phyloP scores from a whole-genome alignment of 2,888 invertebrate species.

The Dromius quadrimaculatus region DNA sequence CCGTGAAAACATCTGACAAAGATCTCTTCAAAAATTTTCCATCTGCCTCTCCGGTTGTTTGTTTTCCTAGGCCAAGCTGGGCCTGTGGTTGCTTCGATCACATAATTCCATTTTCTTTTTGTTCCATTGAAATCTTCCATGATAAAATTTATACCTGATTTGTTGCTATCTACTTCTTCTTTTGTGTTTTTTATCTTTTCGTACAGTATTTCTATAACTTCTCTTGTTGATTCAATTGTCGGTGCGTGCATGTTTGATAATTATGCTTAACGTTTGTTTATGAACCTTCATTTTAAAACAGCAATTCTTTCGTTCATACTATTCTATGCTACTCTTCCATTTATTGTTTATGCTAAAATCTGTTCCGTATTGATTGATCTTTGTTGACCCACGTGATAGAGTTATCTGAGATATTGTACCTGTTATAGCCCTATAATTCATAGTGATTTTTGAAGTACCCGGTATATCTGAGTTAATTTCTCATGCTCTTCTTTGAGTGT shows the following conservation, averaged over 20 bases:
- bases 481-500: neutral
- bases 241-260: neutral
- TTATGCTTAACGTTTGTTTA: neutral
- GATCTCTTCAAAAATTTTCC: too few relatives aligned
- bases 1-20: too few relatives aligned
- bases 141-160: neutral
- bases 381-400: neutral
- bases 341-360: neutral
- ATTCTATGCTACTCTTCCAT: neutral
- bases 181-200: neutral
- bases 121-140: neutral
- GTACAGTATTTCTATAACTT: neutral
- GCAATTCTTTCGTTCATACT: neutral
- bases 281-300: neutral
- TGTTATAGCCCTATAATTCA: conserved; percentile 1
- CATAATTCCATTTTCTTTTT: neutral
- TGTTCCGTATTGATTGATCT: neutral
- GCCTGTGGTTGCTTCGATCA: neutral
- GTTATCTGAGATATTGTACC: neutral
- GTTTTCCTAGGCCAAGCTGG: too few relatives aligned
- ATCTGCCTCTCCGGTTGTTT: too few relatives aligned
- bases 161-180: neutral
- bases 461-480: conserved; percentile 6
- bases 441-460: neutral
- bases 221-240: neutral